Percentiles rank a stretch among this genome's conserved stretches.
phyloP scores from a whole-genome alignment of 2,113 vertebrate species.

The Eulacestoma nigropectus region DNA sequence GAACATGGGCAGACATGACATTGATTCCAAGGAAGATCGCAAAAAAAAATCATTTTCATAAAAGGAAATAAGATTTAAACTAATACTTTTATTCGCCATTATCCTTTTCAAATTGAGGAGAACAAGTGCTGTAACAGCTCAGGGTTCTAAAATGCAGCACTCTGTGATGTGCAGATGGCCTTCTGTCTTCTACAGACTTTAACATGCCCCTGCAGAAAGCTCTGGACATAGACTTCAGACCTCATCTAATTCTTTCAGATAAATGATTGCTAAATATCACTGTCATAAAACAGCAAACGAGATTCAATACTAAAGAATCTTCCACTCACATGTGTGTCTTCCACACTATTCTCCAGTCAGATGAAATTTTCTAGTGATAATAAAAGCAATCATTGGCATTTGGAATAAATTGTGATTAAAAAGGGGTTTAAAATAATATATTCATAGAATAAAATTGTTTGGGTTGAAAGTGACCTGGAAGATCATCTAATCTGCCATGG shows the following conservation, averaged over 20 bases:
- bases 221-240: background rate
- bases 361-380: background rate
- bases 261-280: background rate
- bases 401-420: background rate
- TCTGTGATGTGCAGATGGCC: background rate
- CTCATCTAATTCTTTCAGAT: background rate
- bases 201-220: background rate
- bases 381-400: background rate
- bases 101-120: background rate
- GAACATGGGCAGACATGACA: background rate
- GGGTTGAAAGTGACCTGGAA: background rate
- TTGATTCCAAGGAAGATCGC: background rate
- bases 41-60: background rate
- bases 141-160: background rate
- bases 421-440: background rate
- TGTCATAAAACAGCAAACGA: background rate
- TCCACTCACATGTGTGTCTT: background rate
- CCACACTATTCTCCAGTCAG: background rate
- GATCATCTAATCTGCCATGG: background rate
- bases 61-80: background rate
- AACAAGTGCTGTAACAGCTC: background rate
- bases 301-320: background rate
- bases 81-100: background rate
- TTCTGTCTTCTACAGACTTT: background rate
- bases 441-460: background rate